Evolutionary conservation across 2,888 invertebrate genomes (phyloP).

Genomic region (Coelogynopora nodosa): DNA sequence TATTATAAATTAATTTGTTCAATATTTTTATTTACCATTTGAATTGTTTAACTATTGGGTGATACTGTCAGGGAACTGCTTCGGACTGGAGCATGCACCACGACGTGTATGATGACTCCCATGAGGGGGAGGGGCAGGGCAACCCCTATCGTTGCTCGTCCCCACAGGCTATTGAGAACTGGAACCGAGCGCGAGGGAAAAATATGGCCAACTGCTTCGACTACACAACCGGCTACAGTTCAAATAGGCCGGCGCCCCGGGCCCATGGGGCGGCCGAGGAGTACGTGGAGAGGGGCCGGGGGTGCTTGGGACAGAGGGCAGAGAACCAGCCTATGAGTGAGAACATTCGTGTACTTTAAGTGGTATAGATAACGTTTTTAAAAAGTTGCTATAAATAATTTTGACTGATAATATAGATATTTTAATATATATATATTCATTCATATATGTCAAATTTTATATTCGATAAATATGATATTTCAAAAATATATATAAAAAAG

Average conservation of each 20-base stretch:
- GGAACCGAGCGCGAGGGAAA: not conserved
- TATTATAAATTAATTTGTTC: too few species aligned
- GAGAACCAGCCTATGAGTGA: not conserved
- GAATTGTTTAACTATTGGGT: too few species aligned
- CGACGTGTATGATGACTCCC: not conserved
- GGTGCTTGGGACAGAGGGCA: not conserved
- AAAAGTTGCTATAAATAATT: too few species aligned
- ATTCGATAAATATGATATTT: too few species aligned
- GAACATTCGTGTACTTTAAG: too few species aligned
- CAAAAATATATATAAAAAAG: too few species aligned
- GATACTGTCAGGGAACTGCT: slow-evolving; percentile 20
- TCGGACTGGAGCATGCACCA: slow-evolving; percentile 30
- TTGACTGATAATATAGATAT: too few species aligned
- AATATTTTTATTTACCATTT: too few species aligned
- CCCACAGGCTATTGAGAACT: not conserved
- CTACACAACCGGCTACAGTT: not conserved
- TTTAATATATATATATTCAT: too few species aligned
- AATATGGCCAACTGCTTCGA: slow-evolving; percentile 23
- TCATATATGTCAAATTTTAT: too few species aligned
- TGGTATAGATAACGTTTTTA: too few species aligned
- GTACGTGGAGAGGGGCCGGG: not conserved
- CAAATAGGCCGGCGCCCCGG: not conserved
- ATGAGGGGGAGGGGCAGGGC: not conserved
- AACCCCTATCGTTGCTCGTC: not conserved
- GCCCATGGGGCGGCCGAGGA: not conserved